Conservation (phyloP, 2,888 invertebrate species). For the Xestoiulus laeticollis region DNA sequence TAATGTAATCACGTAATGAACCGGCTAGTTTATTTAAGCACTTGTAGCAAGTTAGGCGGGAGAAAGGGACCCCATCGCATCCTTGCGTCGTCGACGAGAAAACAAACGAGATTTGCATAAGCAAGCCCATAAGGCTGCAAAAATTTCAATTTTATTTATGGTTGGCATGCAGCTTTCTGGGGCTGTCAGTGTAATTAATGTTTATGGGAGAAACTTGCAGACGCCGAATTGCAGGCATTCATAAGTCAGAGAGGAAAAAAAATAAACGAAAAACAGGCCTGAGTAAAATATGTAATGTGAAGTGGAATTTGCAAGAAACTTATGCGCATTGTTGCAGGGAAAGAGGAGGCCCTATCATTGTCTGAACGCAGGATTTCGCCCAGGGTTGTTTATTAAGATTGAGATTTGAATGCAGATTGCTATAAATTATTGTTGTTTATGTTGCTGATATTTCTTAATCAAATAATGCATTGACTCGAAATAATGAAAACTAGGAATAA, state of each 20-base stretch:
- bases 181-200: not conserved
- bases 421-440: not conserved
- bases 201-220: not conserved
- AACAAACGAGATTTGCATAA: not conserved
- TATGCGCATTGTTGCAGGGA: not conserved
- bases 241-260: not conserved
- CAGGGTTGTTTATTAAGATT: not conserved
- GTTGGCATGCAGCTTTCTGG: not conserved
- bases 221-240: not conserved
- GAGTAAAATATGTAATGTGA: not conserved
- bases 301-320: not conserved
- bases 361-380: not conserved
- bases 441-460: not conserved
- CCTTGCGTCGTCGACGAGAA: not conserved
- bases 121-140: not conserved
- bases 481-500: no score
- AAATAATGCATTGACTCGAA: no score
- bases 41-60: not conserved
- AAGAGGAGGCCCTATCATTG: not conserved
- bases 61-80: not conserved
- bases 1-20: conserved; percentile 39
- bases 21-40: not conserved
- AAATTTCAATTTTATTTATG: not conserved
- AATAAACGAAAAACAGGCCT: not conserved
- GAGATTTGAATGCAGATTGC: not conserved